Percentiles rank a stretch among this genome's conserved stretches.
These are phyloP conservation scores for Platerodrilus igneus DNA, from an alignment of 2,888 invertebrate genomes.

Conservation along the genomic window DNA sequence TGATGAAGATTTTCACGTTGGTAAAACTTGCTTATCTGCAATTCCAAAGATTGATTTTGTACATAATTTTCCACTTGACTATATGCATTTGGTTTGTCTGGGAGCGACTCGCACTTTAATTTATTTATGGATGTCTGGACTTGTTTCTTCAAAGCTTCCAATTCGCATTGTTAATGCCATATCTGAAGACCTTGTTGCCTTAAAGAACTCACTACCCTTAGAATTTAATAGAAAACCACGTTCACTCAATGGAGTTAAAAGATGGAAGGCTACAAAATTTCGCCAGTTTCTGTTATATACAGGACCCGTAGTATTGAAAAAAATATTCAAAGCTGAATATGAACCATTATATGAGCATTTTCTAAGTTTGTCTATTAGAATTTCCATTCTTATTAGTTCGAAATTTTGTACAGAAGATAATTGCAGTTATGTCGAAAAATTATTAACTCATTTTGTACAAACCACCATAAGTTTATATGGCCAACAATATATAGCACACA, in stretches of 20 bases:
- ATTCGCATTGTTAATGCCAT: constrained; percentile 1
- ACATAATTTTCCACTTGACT: constrained; percentile 6
- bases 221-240: constrained; percentile 17
- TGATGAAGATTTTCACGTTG: constrained; percentile 5
- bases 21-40: neutral
- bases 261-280: constrained; percentile 23
- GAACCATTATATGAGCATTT: neutral
- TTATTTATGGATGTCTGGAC: constrained; percentile 7
- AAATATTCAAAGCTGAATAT: constrained; percentile 7
- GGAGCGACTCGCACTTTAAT: constrained; percentile 3
- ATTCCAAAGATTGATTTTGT: constrained; percentile 7
- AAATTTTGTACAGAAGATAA: neutral
- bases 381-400: constrained; percentile 1
- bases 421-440: constrained; percentile 8
- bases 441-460: constrained; percentile 15
- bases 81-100: constrained; percentile 7
- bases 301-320: constrained; percentile 16
- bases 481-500: constrained; percentile 4
- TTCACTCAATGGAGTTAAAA: constrained; percentile 15
- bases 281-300: constrained; percentile 18
- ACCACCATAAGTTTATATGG: constrained; percentile 5
- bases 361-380: constrained; percentile 2
- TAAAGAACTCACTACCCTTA: neutral
- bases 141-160: constrained; percentile 1
- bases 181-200: constrained; percentile 2